Evolutionary conservation across 2,113 vertebrate genomes (phyloP).

Genomic region (Stomatorhinus ivindoensis): DNA sequence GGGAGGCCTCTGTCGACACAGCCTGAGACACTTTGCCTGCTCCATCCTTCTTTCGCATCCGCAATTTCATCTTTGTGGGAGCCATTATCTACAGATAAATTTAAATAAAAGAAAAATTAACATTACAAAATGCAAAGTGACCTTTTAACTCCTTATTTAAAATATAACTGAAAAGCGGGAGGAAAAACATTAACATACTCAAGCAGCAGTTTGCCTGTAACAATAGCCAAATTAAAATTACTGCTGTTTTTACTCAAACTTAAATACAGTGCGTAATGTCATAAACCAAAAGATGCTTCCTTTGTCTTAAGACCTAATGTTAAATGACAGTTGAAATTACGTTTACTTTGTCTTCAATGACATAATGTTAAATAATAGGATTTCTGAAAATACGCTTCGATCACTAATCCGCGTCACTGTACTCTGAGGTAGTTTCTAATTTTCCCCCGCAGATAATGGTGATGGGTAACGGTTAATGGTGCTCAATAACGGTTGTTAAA

Average conservation of each 20-base stretch:
- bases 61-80: constrained; percentile 64
- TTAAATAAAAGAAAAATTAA: background rate
- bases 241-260: background rate
- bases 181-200: background rate
- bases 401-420: background rate
- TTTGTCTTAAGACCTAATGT: background rate
- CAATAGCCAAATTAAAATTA: background rate
- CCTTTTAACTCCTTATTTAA: background rate
- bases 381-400: background rate
- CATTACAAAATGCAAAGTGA: background rate
- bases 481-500: background rate
- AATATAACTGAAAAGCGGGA: background rate
- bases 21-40: constrained; percentile 52
- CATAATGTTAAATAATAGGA: background rate
- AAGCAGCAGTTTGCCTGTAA: background rate
- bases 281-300: background rate
- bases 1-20: constrained; percentile 71
- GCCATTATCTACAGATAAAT: constrained; percentile 59
- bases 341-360: background rate
- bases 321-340: background rate
- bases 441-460: background rate
- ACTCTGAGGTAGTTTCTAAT: background rate
- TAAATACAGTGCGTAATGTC: background rate
- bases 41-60: constrained; percentile 51
- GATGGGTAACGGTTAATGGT: background rate